phyloP scores from a whole-genome alignment of 2,888 invertebrate species.

The Ceriagrion tenellum region DNA sequence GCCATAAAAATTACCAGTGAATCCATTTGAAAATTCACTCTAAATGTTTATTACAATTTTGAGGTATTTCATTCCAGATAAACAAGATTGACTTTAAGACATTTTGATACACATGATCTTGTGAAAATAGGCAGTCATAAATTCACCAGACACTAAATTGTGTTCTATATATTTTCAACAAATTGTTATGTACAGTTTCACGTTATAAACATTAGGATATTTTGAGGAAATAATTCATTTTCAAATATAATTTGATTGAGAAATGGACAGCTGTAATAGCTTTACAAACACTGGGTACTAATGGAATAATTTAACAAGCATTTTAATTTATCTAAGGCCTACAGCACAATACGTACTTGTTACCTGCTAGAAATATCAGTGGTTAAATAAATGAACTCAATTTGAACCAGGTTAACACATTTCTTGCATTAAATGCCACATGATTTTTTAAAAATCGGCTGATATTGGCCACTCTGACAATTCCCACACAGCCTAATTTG shows the following conservation, averaged over 20 bases:
- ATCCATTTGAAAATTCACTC: slow-evolving; percentile 43
- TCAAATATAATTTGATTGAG: slow-evolving; percentile 67
- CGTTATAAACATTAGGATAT: slow-evolving; percentile 63
- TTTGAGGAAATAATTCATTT: slow-evolving; percentile 61
- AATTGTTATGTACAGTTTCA: slow-evolving; percentile 65
- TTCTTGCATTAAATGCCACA: slow-evolving; percentile 33
- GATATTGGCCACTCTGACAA: slow-evolving; percentile 59
- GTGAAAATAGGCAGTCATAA: slow-evolving; percentile 65
- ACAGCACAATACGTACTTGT: slow-evolving; percentile 60
- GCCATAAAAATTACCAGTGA: neutral
- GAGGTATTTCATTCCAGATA: slow-evolving; percentile 65
- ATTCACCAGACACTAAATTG: slow-evolving; percentile 63
- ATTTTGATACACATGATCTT: slow-evolving; percentile 48
- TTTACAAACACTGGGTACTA: slow-evolving; percentile 67
- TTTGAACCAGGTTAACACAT: slow-evolving; percentile 46
- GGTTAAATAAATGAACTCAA: slow-evolving; percentile 47
- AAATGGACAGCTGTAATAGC: slow-evolving; percentile 61
- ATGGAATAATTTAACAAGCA: slow-evolving; percentile 65
- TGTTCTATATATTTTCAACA: slow-evolving; percentile 67
- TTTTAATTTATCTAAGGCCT: slow-evolving; percentile 57
- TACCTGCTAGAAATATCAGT: slow-evolving; percentile 58
- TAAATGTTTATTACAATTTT: slow-evolving; percentile 64
- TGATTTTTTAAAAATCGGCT: slow-evolving; percentile 28
- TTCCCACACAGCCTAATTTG: slow-evolving; percentile 40
- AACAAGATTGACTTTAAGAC: slow-evolving; percentile 60